These are phyloP conservation scores for Eumerus sabulonum DNA, from an alignment of 2,888 invertebrate genomes.

Conservation along the genomic window DNA sequence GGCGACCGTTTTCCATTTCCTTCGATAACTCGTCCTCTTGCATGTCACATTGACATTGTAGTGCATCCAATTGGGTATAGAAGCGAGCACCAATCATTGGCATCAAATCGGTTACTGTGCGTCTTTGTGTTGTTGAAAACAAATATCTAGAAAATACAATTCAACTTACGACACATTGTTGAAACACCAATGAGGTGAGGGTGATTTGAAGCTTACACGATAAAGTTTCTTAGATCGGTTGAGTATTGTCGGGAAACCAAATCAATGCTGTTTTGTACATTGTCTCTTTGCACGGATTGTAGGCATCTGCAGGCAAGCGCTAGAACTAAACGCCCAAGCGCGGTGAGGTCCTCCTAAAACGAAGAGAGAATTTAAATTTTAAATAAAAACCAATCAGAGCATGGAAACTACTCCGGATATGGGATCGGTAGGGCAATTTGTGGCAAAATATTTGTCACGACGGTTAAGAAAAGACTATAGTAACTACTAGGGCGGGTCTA, in stretches of 20 bases:
- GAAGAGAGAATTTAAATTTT: not conserved
- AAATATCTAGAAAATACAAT: conserved; percentile 83
- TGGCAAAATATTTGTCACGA: too few species aligned
- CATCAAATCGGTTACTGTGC: conserved; percentile 97
- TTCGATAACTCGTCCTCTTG: conserved; percentile 94
- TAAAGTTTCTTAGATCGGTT: conserved; percentile 94
- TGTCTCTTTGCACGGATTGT: conserved; percentile 91
- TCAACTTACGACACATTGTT: not conserved
- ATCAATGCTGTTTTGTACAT: conserved; percentile 92
- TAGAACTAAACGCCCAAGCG: conserved; percentile 93
- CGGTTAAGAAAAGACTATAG: too few species aligned
- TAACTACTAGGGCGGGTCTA: too few species aligned
- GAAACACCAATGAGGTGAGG: not conserved
- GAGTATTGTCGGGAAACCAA: conserved; percentile 95
- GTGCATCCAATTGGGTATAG: conserved; percentile 95
- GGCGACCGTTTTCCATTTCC: conserved; percentile 96
- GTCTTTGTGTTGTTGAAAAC: conserved; percentile 83
- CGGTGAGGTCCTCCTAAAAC: conserved; percentile 89
- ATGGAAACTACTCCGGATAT: too few species aligned
- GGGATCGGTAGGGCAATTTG: too few species aligned
- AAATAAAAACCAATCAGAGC: too few species aligned
- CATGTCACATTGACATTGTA: conserved; percentile 92
- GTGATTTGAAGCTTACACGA: conserved; percentile 85
- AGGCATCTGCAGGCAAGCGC: conserved; percentile 96
- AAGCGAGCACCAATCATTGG: conserved; percentile 99